These are phyloP conservation scores for Andrena haemorrhoa DNA, from an alignment of 2,888 invertebrate genomes.

Conservation along the genomic window DNA sequence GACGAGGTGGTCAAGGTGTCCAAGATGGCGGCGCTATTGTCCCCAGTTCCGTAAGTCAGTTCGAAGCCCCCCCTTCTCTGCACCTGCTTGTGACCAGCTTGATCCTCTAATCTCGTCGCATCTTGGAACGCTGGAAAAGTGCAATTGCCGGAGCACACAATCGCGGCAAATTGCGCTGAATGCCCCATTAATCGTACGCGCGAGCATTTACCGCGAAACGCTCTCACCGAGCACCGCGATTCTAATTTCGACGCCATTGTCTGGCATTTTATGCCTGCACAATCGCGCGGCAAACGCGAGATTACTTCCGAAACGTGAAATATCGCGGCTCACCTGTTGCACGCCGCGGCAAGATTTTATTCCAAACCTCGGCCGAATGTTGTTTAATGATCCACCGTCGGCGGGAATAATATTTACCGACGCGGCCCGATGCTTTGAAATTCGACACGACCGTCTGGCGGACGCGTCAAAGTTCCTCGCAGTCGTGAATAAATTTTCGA, in stretches of 20 bases:
- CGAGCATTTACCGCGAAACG: constrained; percentile 24
- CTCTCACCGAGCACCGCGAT: constrained; percentile 22
- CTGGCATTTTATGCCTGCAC: constrained; percentile 45
- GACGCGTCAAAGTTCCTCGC: not conserved
- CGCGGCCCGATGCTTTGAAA: constrained; percentile 6
- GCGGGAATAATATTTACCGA: constrained; percentile 34
- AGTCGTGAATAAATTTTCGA: not conserved
- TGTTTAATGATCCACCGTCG: constrained; percentile 32
- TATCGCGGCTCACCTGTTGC: constrained; percentile 63
- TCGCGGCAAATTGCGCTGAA: constrained; percentile 9
- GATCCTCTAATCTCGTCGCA: not conserved
- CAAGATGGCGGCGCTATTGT: too few species aligned
- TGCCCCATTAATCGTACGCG: constrained; percentile 42
- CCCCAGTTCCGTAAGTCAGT: not conserved
- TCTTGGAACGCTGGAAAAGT: not conserved
- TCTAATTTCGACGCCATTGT: constrained; percentile 57
- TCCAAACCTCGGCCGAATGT: constrained; percentile 28
- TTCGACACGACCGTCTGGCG: not conserved
- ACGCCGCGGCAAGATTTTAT: constrained; percentile 52
- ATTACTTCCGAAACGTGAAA: constrained; percentile 62
- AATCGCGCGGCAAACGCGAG: constrained; percentile 54
- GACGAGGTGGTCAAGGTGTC: too few species aligned
- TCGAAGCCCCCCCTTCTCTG: not conserved
- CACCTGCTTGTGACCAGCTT: too few species aligned
- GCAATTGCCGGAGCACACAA: not conserved